Conservation (phyloP, 2,797 vertebrate species). For the Aeoliscus strigatus region DNA sequence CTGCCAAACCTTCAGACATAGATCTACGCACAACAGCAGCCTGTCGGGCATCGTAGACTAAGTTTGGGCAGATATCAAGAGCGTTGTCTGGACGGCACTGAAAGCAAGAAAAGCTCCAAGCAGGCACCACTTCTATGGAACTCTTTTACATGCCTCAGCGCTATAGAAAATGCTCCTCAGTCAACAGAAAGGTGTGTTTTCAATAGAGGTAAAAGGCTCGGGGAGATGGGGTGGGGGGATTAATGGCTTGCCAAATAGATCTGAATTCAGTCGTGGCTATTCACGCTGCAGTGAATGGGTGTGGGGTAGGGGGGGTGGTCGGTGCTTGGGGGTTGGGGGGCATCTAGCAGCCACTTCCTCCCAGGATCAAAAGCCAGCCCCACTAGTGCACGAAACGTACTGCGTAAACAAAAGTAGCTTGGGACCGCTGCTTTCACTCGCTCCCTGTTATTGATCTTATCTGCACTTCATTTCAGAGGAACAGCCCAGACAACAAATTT, state of each 20-base stretch:
- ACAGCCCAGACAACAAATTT: no score
- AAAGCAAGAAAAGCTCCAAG: constrained; percentile 51
- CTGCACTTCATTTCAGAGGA: no score
- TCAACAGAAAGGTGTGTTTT: constrained; percentile 77
- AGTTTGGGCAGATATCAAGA: constrained; percentile 61
- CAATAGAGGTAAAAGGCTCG: constrained; percentile 52
- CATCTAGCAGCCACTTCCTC: constrained; percentile 53
- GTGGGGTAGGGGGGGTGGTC: constrained; percentile 14
- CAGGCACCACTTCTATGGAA: constrained; percentile 61
- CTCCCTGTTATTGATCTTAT: constrained; percentile 60
- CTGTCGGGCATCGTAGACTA: constrained; percentile 25
- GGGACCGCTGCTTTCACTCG: constrained; percentile 51
- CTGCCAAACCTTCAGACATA: constrained; percentile 24
- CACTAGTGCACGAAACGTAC: constrained; percentile 58
- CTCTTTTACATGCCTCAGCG: constrained; percentile 63
- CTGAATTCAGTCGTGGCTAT: constrained; percentile 51
- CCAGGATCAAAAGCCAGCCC: constrained; percentile 68
- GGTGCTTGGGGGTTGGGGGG: constrained; percentile 2
- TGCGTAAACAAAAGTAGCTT: constrained; percentile 69
- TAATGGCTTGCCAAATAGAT: constrained; percentile 60
- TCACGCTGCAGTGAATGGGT: no score
- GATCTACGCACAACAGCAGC: constrained; percentile 23
- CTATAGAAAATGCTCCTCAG: constrained; percentile 58
- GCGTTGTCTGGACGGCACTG: constrained; percentile 61
- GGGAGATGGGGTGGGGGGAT: constrained; percentile 35